Evolutionary conservation across 2,797 vertebrate genomes (phyloP), one percentile per base, ranked within the genome.

Genomic region (Pantherophis alleghaniensis): DNA sequence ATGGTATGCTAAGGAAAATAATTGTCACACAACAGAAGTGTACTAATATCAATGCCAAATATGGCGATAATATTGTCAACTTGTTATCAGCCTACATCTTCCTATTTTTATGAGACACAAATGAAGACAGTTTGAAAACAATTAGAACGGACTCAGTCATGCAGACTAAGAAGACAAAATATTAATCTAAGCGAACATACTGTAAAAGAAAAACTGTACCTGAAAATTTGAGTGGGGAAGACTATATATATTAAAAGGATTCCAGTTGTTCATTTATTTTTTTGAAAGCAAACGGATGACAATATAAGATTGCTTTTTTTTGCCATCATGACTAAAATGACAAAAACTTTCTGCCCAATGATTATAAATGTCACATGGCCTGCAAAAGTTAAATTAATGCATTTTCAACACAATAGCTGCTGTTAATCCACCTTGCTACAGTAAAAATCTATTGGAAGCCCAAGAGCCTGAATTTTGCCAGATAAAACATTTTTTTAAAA

Each of bases 11-110:
- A 96, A 93, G 94, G 94, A 95, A 95, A 97, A 96, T 97, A 96
- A 97, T 96, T 97, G 97, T 97, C 95, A 94, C 95, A 95, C 88
- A 95, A 94, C 97, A 97, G 97, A 93, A 96, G 97, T 96, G 96
- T 91, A 0, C 96, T 97, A 97, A 97, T 95, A 95, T 22, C 86
- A 95, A 96, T 97, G 97, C 97, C 97, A 97, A 90, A 97, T 91
- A 94, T 95, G 92, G 92, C 95, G 94, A 94, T 95, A 96, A 95
- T 92, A 94, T 95, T 96, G 96, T 95, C 95, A 94, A 96, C 95
- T 94, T 61, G 94, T 83, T 86, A 95, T 1, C 95, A 86, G 94
- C 96, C 96, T 92, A 96, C 95, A 1, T 90, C 89, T 86, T 91
- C 92, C 96, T 94, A 93, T 96, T 95, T 94, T 92, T 87, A n/a